phyloP scores from a whole-genome alignment of 2,888 invertebrate genomes.

The Hydropsyche betteni region DNA sequence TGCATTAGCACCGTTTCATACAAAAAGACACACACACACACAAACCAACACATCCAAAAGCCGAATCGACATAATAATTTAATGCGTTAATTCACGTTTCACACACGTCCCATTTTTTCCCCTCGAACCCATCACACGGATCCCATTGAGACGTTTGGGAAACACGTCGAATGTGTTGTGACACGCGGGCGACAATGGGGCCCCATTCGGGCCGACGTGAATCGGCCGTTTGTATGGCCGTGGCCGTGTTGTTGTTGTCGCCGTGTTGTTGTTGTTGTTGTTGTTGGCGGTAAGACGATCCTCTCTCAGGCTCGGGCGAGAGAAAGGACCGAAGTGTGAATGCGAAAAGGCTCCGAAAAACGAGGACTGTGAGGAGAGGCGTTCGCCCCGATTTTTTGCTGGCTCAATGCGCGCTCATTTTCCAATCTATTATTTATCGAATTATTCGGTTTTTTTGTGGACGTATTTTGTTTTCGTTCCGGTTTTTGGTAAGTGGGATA shows the following conservation, averaged over 20 bases:
- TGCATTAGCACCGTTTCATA: too few relatives aligned
- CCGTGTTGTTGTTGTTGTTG: conserved; percentile 26
- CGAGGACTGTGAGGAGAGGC: too few relatives aligned
- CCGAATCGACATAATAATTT: conserved; percentile 23
- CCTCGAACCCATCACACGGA: neutral
- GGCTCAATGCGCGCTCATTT: too few relatives aligned
- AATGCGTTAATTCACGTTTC: conserved; percentile 32
- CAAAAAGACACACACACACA: too few relatives aligned
- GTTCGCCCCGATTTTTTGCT: too few relatives aligned
- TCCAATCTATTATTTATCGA: too few relatives aligned
- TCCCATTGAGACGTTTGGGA: conserved; percentile 30
- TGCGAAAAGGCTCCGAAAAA: neutral
- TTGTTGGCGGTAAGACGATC: conserved; percentile 29
- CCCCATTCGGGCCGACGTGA: conserved; percentile 12
- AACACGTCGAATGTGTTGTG: conserved; percentile 51
- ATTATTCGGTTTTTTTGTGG: too few relatives aligned
- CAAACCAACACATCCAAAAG: too few relatives aligned
- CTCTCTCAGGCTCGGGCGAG: neutral
- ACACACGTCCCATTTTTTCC: neutral
- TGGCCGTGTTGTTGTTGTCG: neutral
- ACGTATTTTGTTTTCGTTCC: too few relatives aligned
- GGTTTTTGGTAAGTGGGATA: too few relatives aligned
- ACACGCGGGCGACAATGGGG: conserved; percentile 38
- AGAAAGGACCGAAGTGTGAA: neutral
- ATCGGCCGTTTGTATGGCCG: neutral